Percentiles rank a stretch among this genome's conserved stretches.
These are phyloP conservation scores for Mus minutoides DNA, from an alignment of 2,797 vertebrate species.

Conservation along the genomic window DNA sequence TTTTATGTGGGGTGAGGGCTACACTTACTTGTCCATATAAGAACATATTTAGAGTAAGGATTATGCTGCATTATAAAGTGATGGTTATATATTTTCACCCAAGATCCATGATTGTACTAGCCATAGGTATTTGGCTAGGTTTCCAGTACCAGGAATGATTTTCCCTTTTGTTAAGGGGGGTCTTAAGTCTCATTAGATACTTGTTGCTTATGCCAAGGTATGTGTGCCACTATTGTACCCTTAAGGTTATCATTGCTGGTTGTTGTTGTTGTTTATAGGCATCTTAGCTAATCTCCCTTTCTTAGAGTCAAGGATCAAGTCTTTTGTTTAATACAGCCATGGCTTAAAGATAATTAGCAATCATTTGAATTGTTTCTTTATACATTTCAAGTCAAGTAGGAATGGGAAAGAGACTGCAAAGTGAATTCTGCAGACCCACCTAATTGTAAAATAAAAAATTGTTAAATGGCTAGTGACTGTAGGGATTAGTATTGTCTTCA, in stretches of 20 bases:
- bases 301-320: neutral
- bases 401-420: neutral
- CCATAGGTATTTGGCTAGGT: neutral
- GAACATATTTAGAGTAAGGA: neutral
- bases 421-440: neutral
- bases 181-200: neutral
- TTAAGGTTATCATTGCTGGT: neutral
- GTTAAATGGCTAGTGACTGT: conserved; percentile 33
- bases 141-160: neutral
- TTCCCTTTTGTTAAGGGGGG: neutral
- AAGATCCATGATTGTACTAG: neutral
- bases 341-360: conserved; percentile 30
- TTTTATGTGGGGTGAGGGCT: neutral
- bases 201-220: neutral
- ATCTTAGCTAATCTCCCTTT: neutral
- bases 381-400: neutral
- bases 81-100: neutral
- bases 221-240: neutral
- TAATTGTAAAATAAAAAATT: neutral
- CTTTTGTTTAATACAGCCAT: neutral
- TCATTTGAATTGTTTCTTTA: conserved; percentile 20
- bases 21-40: neutral
- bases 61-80: neutral
- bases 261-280: neutral
- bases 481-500: conserved; percentile 26